These are phyloP conservation scores for Nannoperca australis DNA, from an alignment of 2,797 vertebrate species.

Conservation along the genomic window DNA sequence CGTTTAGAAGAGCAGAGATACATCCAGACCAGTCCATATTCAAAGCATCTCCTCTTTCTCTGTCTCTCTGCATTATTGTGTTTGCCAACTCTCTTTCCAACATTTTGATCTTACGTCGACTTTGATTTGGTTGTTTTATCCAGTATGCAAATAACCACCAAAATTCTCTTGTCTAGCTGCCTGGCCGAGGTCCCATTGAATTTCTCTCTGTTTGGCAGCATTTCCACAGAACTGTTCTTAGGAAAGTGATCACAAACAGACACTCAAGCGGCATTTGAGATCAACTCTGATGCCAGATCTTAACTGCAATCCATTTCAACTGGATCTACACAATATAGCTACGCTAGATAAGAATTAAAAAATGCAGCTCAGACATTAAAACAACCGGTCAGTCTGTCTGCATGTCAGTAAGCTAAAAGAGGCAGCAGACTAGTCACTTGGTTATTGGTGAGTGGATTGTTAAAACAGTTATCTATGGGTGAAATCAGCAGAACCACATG, in stretches of 20 bases:
- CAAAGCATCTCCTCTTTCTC: background rate
- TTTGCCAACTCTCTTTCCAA: constrained; percentile 8
- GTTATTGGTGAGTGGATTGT: background rate
- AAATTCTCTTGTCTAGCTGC: background rate
- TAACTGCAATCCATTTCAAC: background rate
- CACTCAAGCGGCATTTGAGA: background rate
- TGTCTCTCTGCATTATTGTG: background rate
- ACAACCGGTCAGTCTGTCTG: too few relatives aligned
- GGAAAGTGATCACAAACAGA: background rate
- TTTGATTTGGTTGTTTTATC: background rate
- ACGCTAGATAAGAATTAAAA: background rate
- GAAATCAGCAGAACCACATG: background rate
- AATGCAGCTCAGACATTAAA: background rate
- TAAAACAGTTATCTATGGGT: background rate
- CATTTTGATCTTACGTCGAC: background rate
- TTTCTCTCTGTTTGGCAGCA: background rate
- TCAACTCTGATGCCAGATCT: background rate
- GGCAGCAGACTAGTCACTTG: background rate
- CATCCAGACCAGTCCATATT: background rate
- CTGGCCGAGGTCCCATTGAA: background rate
- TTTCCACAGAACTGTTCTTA: background rate
- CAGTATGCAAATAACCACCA: background rate
- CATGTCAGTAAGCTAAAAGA: background rate
- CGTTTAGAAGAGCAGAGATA: background rate
- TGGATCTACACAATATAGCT: background rate